phyloP scores from a whole-genome alignment of 1,140 invertebrate species.

The Macrocentrus cingulum region DNA sequence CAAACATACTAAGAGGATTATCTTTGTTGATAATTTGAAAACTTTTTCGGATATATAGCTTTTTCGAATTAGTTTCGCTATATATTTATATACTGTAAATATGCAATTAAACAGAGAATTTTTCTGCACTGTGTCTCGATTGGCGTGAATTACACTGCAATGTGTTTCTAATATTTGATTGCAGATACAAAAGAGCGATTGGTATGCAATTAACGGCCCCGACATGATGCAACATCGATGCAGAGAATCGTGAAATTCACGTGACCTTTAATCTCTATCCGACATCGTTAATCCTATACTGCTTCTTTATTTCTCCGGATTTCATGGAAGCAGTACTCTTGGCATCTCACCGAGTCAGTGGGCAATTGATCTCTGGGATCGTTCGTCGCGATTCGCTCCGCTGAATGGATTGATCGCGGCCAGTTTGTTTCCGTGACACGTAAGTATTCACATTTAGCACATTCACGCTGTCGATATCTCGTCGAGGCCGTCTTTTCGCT shows the following conservation, averaged over 20 bases:
- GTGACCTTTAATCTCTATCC: conserved; percentile 18
- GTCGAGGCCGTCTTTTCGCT: neutral
- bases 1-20: too few relatives aligned
- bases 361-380: conserved; percentile 20
- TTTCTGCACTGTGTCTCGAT: neutral
- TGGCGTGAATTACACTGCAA: neutral
- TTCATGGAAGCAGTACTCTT: conserved; percentile 14
- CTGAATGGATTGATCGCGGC: conserved; percentile 14
- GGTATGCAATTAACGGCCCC: neutral
- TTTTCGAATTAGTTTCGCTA: neutral
- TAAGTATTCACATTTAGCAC: neutral
- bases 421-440: conserved; percentile 19
- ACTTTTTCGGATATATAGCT: neutral
- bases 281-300: conserved; percentile 21
- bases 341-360: neutral
- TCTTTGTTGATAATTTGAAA: neutral
- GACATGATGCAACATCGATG: conserved; percentile 16
- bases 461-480: neutral
- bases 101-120: neutral
- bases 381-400: conserved; percentile 21
- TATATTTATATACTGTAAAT: neutral
- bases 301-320: conserved; percentile 13
- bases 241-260: conserved; percentile 24
- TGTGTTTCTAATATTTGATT: neutral
- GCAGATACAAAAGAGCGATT: neutral